A percentile compares a stretch with the other conserved stretches of the same genome.
Conservation (phyloP, 2,113 vertebrate species). For the Scolopax mira region DNA sequence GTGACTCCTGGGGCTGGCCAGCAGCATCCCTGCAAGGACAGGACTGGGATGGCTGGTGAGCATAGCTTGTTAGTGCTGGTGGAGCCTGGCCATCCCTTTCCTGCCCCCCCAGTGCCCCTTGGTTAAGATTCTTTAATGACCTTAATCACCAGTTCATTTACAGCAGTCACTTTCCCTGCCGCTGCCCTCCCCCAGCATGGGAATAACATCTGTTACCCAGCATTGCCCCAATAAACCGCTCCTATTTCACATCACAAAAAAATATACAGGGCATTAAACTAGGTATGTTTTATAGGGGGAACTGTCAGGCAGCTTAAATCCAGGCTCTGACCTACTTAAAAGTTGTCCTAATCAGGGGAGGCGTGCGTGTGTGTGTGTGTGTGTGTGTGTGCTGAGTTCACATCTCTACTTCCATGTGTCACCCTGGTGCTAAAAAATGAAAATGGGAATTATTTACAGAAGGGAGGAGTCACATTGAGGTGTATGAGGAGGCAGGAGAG, state of each 20-base stretch:
- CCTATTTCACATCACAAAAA: constrained; percentile 30
- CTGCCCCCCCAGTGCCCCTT: neutral
- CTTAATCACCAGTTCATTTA: constrained; percentile 49
- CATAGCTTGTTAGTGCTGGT: neutral
- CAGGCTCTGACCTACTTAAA: constrained; percentile 62
- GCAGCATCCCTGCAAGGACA: accelerated
- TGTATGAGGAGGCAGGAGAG: neutral
- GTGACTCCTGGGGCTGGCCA: neutral
- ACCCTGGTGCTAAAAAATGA: neutral
- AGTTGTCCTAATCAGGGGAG: constrained; percentile 55
- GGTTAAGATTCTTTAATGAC: constrained; percentile 34
- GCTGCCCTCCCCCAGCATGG: neutral
- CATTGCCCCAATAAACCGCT: constrained; percentile 21
- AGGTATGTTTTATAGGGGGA: constrained; percentile 51
- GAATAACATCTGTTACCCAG: constrained; percentile 48
- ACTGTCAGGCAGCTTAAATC: constrained; percentile 23
- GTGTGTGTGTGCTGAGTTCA: constrained; percentile 29
- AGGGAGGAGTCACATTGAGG: neutral
- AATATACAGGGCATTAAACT: constrained; percentile 41
- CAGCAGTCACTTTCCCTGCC: constrained; percentile 29
- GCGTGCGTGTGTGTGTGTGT: constrained; percentile 25
- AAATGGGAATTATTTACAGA: neutral
- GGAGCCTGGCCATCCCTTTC: neutral
- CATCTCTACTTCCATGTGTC: constrained; percentile 29
- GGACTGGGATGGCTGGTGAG: accelerated